phyloP scores from a whole-genome alignment of 2,113 vertebrate species.

The Mohoua ochrocephala region DNA sequence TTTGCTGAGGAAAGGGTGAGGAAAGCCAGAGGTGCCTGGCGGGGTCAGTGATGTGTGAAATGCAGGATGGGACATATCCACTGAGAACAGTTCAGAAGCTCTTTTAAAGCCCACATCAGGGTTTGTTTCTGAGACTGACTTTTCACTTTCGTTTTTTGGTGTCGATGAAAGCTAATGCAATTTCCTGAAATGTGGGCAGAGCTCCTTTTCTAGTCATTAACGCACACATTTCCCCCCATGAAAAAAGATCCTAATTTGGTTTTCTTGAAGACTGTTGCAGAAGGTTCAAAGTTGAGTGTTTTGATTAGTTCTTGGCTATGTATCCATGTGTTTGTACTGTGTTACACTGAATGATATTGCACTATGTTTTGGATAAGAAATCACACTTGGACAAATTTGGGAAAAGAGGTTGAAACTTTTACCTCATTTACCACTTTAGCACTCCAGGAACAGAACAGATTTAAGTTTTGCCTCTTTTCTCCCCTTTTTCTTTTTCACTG shows the following conservation, averaged over 20 bases:
- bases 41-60: neutral
- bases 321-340: neutral
- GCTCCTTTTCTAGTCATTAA: neutral
- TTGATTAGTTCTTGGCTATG: constrained; percentile 8
- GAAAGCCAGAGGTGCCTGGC: neutral
- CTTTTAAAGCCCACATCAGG: neutral
- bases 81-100: neutral
- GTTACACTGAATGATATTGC: neutral
- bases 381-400: neutral
- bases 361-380: neutral
- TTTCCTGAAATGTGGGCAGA: neutral
- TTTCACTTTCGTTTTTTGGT: neutral
- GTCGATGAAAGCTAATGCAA: neutral
- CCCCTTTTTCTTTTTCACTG: neutral
- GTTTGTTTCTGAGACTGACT: neutral
- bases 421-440: neutral
- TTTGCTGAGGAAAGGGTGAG: neutral
- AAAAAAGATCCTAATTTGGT: constrained; percentile 3
- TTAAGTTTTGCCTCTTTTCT: neutral
- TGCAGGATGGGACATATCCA: neutral
- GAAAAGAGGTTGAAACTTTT: neutral
- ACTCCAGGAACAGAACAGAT: neutral
- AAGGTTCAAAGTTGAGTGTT: neutral
- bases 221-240: neutral
- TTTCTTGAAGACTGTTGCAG: neutral